Evolutionary conservation across 1,140 invertebrate species (phyloP).

Genomic region (Plutomurus gul): DNA sequence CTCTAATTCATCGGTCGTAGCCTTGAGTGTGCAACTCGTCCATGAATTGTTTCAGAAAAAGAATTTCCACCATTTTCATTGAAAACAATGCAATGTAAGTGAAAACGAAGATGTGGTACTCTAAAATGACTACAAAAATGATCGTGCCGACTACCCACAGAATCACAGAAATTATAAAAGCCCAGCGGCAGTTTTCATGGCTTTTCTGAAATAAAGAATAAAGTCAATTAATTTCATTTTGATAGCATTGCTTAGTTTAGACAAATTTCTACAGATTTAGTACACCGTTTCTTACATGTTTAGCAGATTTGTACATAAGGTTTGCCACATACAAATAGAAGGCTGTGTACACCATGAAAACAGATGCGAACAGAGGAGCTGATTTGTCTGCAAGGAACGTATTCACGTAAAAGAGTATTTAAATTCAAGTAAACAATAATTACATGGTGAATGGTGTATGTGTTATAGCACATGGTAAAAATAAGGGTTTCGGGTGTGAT

Average conservation of each 20-base stretch:
- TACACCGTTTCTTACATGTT: constrained; percentile 8
- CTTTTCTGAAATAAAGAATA: constrained; percentile 21
- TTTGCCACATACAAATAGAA: neutral
- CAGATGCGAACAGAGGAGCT: constrained; percentile 9
- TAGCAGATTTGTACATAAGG: constrained; percentile 12
- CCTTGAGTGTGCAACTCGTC: constrained; percentile 33
- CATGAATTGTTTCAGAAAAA: constrained; percentile 28
- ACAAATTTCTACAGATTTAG: neutral
- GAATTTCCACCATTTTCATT: constrained; percentile 22
- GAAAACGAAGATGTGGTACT: constrained; percentile 16
- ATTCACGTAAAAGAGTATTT: neutral
- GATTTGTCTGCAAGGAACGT: constrained; percentile 1
- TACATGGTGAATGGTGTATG: too few relatives aligned
- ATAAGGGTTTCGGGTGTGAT: too few relatives aligned
- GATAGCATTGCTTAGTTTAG: too few relatives aligned
- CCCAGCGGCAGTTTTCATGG: constrained; percentile 36
- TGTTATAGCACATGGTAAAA: too few relatives aligned
- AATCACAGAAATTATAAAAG: constrained; percentile 17
- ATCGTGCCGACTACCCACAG: constrained; percentile 36
- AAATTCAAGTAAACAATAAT: too few relatives aligned
- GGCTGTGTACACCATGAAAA: constrained; percentile 29
- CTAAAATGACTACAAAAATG: constrained; percentile 10
- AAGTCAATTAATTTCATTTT: too few relatives aligned
- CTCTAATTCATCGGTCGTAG: neutral
- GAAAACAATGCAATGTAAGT: constrained; percentile 11